Conservation (phyloP, 2,888 invertebrate genomes). For the Silvanus unidentatus region DNA sequence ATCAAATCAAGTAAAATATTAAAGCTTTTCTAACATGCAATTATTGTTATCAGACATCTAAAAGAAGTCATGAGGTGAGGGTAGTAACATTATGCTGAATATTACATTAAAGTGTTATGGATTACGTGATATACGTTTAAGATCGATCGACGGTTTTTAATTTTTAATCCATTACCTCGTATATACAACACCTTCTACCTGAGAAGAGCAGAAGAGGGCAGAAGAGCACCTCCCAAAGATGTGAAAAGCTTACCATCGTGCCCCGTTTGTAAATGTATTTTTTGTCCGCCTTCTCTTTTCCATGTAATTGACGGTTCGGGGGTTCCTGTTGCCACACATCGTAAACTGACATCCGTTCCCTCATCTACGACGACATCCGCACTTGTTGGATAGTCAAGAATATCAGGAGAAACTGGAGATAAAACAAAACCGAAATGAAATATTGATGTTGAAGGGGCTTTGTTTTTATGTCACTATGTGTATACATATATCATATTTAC, state of each 20-base stretch:
- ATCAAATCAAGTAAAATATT: slow-evolving; percentile 13
- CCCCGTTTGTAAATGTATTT: slow-evolving; percentile 63
- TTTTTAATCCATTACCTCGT: neutral
- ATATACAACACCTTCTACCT: too few relatives aligned
- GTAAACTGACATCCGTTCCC: slow-evolving; percentile 76
- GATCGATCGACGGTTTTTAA: neutral
- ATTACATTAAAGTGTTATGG: slow-evolving; percentile 2
- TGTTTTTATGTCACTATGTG: neutral
- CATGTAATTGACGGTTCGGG: slow-evolving; percentile 83
- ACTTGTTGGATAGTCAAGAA: slow-evolving; percentile 76
- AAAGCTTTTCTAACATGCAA: slow-evolving; percentile 9
- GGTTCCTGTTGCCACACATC: slow-evolving; percentile 84
- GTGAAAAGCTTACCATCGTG: slow-evolving; percentile 58
- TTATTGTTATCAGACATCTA: slow-evolving; percentile 2
- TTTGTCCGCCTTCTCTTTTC: slow-evolving; percentile 75
- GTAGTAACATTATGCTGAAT: too few relatives aligned
- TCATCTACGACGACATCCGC: slow-evolving; percentile 82
- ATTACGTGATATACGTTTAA: slow-evolving; percentile 2
- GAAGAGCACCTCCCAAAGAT: too few relatives aligned
- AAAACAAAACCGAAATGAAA: slow-evolving; percentile 7
- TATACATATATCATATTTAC: neutral
- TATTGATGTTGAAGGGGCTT: slow-evolving; percentile 1
- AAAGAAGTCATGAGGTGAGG: neutral
- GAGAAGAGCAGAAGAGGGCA: too few relatives aligned
- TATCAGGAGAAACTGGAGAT: slow-evolving; percentile 73